phyloP scores from a whole-genome alignment of 2,888 invertebrate genomes.

The Agrotis segetum region DNA sequence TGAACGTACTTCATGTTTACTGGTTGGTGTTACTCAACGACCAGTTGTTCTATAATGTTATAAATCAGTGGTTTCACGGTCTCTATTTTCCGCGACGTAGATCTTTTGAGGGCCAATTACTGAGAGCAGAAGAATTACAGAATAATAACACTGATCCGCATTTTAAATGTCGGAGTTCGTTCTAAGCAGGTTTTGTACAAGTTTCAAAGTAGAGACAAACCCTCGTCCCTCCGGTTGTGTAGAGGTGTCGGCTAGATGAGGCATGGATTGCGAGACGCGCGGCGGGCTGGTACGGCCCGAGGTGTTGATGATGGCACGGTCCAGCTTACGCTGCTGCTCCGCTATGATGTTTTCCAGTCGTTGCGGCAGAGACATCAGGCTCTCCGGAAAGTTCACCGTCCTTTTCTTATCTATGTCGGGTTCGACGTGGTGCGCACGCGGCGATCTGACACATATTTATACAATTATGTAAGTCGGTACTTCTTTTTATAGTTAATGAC shows the following conservation, averaged over 20 bases:
- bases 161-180: too few species aligned
- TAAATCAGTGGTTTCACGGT: too few species aligned
- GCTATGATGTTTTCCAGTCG: slow-evolving; percentile 78
- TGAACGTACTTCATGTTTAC: too few species aligned
- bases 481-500: not conserved
- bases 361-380: slow-evolving; percentile 80
- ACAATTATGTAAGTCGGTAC: not conserved
- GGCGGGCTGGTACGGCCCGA: slow-evolving; percentile 74
- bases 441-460: slow-evolving; percentile 67
- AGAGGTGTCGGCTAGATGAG: slow-evolving; percentile 75
- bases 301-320: slow-evolving; percentile 78
- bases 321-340: slow-evolving; percentile 78
- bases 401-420: slow-evolving; percentile 76
- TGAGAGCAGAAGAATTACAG: too few species aligned
- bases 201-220: slow-evolving; percentile 50
- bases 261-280: slow-evolving; percentile 78
- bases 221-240: slow-evolving; percentile 68
- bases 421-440: slow-evolving; percentile 62
- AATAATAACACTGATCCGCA: too few species aligned
- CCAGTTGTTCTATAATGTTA: not conserved
- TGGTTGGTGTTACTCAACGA: too few species aligned
- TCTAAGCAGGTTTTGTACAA: not conserved
- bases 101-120: too few species aligned
- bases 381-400: slow-evolving; percentile 82
- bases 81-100: too few species aligned